phyloP scores from a whole-genome alignment of 2,113 vertebrate species.

The cat (Felis catus) region F.catus_Fca126_mat1.0 CM031415.1:16682001-16682500 shows the following conservation, averaged over 20 bases:
- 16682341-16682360: not conserved
- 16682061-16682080: not conserved
- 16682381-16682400: not conserved
- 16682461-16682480: not conserved
- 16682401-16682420: not conserved
- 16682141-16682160: not conserved
- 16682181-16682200: not conserved
- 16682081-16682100: not conserved
- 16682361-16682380: not conserved
- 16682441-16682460: not conserved
- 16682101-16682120: not conserved
- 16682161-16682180: not conserved
- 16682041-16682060: not conserved
- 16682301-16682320: not conserved
- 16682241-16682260: not conserved
- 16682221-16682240: not conserved
- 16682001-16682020: constrained; percentile 32
- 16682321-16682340: not conserved
- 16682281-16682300: not conserved
- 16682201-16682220: not conserved
- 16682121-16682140: not conserved
- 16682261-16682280: not conserved
- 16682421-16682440: not conserved
- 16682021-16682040: constrained; percentile 32
- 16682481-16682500: not conserved